These are phyloP conservation scores for Sipha flava DNA, from an alignment of 1,140 invertebrate genomes.

Conservation along the genomic window DNA sequence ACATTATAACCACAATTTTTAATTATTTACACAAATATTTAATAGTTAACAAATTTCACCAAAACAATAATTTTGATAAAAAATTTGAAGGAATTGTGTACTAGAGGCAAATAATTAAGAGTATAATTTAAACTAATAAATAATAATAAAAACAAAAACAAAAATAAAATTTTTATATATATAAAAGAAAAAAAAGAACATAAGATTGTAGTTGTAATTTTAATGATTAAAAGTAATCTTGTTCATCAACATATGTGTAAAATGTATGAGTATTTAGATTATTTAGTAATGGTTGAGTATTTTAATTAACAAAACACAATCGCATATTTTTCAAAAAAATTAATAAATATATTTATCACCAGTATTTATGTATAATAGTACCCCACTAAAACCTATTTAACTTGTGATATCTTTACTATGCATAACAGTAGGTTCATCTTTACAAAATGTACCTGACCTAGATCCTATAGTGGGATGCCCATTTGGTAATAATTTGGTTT, in stretches of 20 bases:
- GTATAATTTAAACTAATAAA: too few relatives aligned
- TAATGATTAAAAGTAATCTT: background rate
- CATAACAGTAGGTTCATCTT: constrained; percentile 56
- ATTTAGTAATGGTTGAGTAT: background rate
- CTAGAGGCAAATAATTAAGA: too few relatives aligned
- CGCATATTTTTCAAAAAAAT: too few relatives aligned
- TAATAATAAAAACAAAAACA: background rate
- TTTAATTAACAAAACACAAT: background rate
- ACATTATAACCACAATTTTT: too few relatives aligned
- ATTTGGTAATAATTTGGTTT: constrained; percentile 30
- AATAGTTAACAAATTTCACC: too few relatives aligned
- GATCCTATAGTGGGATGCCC: constrained; percentile 44
- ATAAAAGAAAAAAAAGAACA: too few relatives aligned
- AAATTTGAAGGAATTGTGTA: too few relatives aligned
- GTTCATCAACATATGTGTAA: background rate
- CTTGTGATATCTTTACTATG: constrained; percentile 40
- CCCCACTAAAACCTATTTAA: too few relatives aligned
- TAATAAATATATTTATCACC: too few relatives aligned
- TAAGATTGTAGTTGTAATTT: background rate
- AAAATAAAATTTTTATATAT: background rate
- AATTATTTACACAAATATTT: too few relatives aligned
- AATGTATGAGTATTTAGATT: background rate
- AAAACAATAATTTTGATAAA: too few relatives aligned
- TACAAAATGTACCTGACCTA: constrained; percentile 61
- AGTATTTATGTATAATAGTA: too few relatives aligned